phyloP scores from a whole-genome alignment of 2,113 vertebrate genomes.

The Nannospalax galili region DNA sequence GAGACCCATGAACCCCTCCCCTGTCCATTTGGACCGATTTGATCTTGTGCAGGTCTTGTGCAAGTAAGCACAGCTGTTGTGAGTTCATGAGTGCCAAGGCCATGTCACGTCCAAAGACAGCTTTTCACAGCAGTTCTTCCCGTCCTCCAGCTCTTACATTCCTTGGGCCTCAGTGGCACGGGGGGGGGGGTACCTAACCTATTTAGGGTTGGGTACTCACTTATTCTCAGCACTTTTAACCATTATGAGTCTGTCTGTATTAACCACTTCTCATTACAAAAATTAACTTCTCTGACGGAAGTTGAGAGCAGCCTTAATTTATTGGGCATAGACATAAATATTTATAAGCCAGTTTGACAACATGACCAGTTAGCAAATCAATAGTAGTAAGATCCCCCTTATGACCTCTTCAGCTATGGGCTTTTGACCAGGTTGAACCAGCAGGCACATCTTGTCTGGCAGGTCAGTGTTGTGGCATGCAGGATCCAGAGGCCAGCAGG shows the following conservation, averaged over 20 bases:
- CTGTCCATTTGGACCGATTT: not conserved
- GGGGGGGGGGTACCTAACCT: not conserved
- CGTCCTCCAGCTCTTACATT: not conserved
- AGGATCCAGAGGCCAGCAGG: too few species aligned
- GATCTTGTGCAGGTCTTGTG: too few species aligned
- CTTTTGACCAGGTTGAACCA: too few species aligned
- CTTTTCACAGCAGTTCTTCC: not conserved
- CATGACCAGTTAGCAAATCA: not conserved
- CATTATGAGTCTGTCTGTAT: not conserved
- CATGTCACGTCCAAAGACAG: not conserved
- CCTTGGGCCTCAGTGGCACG: too few species aligned
- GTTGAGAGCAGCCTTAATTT: too few species aligned
- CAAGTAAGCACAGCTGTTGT: not conserved
- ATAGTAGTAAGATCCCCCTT: too few species aligned
- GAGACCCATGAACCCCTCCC: not conserved
- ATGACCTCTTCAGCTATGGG: too few species aligned
- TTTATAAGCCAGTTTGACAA: not conserved
- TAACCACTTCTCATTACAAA: too few species aligned
- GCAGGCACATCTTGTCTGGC: too few species aligned
- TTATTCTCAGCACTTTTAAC: not conserved
- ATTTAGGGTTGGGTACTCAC: not conserved
- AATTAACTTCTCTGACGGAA: not conserved
- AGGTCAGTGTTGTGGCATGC: too few species aligned
- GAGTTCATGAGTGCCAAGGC: not conserved
- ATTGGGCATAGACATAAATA: not conserved